Conservation (phyloP, 2,797 vertebrate genomes). For the Enteromius unitaeniatus region DNA sequence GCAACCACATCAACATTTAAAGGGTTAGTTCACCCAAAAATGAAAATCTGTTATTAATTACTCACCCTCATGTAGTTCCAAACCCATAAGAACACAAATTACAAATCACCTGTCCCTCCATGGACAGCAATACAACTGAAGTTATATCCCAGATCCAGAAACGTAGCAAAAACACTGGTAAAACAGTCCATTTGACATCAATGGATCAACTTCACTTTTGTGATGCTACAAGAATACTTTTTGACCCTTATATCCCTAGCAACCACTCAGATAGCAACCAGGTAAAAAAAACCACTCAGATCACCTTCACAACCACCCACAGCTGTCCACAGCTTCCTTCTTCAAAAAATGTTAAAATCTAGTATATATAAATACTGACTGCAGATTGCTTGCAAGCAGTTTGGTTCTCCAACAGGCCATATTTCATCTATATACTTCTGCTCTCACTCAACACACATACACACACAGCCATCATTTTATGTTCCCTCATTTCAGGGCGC, state of each 20-base stretch:
- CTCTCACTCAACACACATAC: conserved; percentile 22
- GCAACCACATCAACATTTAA: neutral
- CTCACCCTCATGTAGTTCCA: no score
- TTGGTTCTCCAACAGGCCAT: conserved; percentile 16
- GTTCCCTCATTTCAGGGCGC: conserved; percentile 60
- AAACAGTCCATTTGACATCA: no score
- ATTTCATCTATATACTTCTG: conserved; percentile 9
- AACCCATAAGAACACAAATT: no score
- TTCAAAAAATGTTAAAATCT: neutral
- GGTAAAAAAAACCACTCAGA: neutral
- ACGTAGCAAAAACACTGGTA: no score
- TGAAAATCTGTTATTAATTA: no score
- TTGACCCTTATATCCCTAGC: neutral
- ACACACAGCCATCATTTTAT: conserved; percentile 57
- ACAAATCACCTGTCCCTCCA: no score
- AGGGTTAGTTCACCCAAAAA: no score
- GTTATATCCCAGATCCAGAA: no score
- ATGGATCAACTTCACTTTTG: no score
- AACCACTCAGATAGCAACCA: neutral
- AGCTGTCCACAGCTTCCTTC: neutral
- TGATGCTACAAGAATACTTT: no score
- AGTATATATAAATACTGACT: conserved; percentile 6
- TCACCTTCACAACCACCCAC: neutral
- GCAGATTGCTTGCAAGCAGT: conserved; percentile 3
- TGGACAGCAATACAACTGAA: no score